Evolutionary conservation across 2,797 vertebrate genomes (phyloP).

Genomic region (Bradypus variegatus): DNA sequence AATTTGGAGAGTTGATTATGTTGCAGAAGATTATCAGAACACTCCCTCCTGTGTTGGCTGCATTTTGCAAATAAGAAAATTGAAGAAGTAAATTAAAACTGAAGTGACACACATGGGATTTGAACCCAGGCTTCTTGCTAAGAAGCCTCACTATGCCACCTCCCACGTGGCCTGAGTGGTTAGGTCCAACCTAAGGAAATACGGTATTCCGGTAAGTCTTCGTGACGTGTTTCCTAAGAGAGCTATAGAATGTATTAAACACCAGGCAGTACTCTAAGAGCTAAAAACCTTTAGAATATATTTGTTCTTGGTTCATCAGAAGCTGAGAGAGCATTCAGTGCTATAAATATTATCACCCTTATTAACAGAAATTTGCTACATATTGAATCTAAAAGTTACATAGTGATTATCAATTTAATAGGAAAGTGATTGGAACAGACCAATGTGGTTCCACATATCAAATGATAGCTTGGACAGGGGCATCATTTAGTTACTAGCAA

Average conservation of each 20-base stretch:
- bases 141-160: background rate
- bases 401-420: background rate
- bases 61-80: background rate
- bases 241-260: background rate
- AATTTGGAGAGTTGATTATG: background rate
- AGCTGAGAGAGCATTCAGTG: background rate
- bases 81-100: background rate
- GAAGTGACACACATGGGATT: background rate
- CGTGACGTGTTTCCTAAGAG: background rate
- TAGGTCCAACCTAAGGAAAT: background rate
- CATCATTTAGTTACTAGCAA: background rate
- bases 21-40: background rate
- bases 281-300: background rate
- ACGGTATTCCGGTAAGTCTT: background rate
- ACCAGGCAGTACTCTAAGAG: background rate
- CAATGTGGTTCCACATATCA: background rate
- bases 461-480: background rate
- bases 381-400: background rate
- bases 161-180: background rate
- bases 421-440: background rate
- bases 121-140: background rate
- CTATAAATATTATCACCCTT: background rate
- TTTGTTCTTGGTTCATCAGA: slow-evolving; percentile 26
- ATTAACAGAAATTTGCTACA: background rate
- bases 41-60: background rate